Evolutionary conservation across 2,888 invertebrate genomes (phyloP), one percentile per base, ranked within the genome.

Genomic region (Drosophila mimetica): DNA sequence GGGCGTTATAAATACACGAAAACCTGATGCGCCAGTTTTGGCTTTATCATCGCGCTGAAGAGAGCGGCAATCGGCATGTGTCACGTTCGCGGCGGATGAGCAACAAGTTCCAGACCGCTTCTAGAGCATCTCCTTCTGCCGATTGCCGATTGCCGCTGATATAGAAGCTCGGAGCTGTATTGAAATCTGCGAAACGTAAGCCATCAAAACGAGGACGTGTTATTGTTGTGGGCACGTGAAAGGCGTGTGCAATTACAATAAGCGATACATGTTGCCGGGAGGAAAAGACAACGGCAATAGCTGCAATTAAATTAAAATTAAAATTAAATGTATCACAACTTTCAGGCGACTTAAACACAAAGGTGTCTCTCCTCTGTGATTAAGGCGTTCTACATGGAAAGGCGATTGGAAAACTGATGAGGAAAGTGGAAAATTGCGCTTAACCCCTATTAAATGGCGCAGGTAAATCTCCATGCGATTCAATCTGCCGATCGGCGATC

Each of bases 401-500:
- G 22, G 22, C 22, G 9, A 51, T 32, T 32, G 22, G 9, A 54
- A 16, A 54, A 42, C 4, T 32, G 41, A 51, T 42, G 54, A 54
- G 52, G 32, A 16, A 39, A 57, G 47, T 52, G 9, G 6, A 41
- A n/a, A 46, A 48, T 39, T 44, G 44, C 53, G 61, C 18, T 60
- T 59, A 69, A 73, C 30, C 47, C 11, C 32, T 18, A 50, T 36
- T 36, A 7, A 77, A 78, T 67, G 80, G 78, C 74, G 77, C 76
- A 66, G 64, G 58, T 61, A 72, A 52, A 67, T 48, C 13, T 51
- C 36, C 13, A 44, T 42, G 28, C 9, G 44, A 66, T 42, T 61
- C 46, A 57, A 63, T 63, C 18, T 32, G 46, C 66, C 57, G 65
- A 55, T 71, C 53, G 36, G 14, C 28, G 18, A 61, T 63, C 64